Evolutionary conservation across 2,797 vertebrate species (phyloP), one percentile per base, ranked within the genome.

Genomic region (Falco novaeseelandiae): DNA sequence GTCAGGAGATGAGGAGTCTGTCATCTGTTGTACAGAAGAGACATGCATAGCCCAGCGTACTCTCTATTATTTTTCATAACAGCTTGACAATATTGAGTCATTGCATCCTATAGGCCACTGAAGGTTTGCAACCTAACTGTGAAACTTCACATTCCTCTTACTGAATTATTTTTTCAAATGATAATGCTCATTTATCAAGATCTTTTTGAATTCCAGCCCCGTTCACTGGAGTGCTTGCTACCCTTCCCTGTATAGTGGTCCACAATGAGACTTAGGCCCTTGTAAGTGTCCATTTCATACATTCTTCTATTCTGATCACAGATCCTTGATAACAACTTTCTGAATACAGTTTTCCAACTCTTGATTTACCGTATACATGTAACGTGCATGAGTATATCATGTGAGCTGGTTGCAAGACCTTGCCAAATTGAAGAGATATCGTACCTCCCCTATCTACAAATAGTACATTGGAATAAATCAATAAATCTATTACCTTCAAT

Each of bases 371-470:
- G 3, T 14, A 8, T 63, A 18, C 22, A 42, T 48, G 17, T 34
- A 42, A 57, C 0, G 0, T 63, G 30, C 14, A 30, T 27, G 30
- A 58, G 25, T 23, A n/a, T n/a, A 27, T 48, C 12, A 17, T 8
- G 27, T 58, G 51, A 79, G 25, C 49, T 59, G 11, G 10, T 54
- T 54, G 30, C 61, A 69, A 82, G 30, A 72, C 15, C 29, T 62
- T 67, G 32, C 19, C n/a, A 67, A 71, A 73, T 1, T 52, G 49
- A 86, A 82, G 44, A 52, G 44, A 32, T 32, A 54, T 7, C 54
- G 12, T 15, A 42, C 27, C 49, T 82, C 5, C 13, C 10, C 42
- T 55, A 30, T n/a, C 51, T 69, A 42, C 30, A 63, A 54, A 58
- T n/a, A 48, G 62, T 32, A 18, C 20, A 27, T 7, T 36, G 42